Base-by-base conservation (phyloP, 2,888 invertebrate species). In the Heteromyza rotundicornis region DNA sequence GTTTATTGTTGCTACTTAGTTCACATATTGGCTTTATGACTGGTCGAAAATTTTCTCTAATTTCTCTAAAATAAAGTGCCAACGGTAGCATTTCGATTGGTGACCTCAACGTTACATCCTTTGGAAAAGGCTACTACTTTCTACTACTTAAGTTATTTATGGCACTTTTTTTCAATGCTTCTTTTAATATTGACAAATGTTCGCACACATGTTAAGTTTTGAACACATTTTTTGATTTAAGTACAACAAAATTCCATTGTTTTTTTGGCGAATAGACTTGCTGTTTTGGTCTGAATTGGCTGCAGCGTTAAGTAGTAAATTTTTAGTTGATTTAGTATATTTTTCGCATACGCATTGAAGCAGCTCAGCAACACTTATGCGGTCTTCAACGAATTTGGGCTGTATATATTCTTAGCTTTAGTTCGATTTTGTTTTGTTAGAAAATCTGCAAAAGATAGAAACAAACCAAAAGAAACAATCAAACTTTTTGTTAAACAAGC, bases 391-490 rank as follows among this genome's bases (percentile, higher is more conserved):
- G 32, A 20, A 16, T 17, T 10, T 27, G 16, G n/a, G 16, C 32
- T 57, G 47, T 47, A 24, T 36, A 2, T 5, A 40, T 57, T 32
- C 54, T 60, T 60, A 12, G 50, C 62, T 54, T 67, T 55, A 44
- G 44, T 53, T 67, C 55, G 51, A 50, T 64, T 64, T 64, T 24
- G 35, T 58, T 44, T 56, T 36, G 52, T 64, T 55, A 57, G 58
- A 62, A 62, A 60, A 60, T 56, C 54, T 57, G 62, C 52, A 60
- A 65, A 19, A 62, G 59, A 58, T 59, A 59, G 57, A 65, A 67
- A 68, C 64, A 66, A 65, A 59, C 69, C 64, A 65, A 62, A 57
- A 36, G 17, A 50, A 60, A 40, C 23, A 32, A 49, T 64, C 57
- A 64, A 60, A 57, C 50, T 27, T 60, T 60, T 56, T 58, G 50